Evolutionary conservation across 2,888 invertebrate genomes (phyloP), one percentile per base, ranked within the genome.

Genomic region (Platycheirus albimanus): DNA sequence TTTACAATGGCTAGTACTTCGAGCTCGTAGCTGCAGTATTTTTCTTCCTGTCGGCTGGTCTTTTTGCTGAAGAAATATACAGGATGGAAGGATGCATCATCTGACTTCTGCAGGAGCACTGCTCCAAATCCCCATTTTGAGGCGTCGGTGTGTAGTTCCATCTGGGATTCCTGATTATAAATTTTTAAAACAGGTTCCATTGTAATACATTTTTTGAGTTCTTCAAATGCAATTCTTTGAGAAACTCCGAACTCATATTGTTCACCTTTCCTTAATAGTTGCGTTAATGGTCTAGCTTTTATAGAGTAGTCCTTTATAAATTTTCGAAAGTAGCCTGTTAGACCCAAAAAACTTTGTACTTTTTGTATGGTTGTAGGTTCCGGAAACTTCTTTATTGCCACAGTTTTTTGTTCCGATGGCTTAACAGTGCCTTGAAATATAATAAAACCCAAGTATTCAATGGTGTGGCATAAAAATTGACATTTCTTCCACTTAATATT

Each of bases 181-280:
- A 74, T 43, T 30, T 28, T 38, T 10, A 78, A 38, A n/a, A 64
- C 61, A 10, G 77, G 83, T 36, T 72, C 66, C 1, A 47, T 64
- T 0, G 86, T 67, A 72, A 84, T 87, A 20, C 69, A 54, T 20
- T 72, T 41, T 0, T 86, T 80, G 49, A 87, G 86, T 36, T 85
- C 84, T 11, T 86, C 28, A 45, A 87, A 87, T 52, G 85, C 85
- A 2, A 85, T 75, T 33, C 86, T 86, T 3, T 85, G 64, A 17
- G 43, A 43, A 8, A 17, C 0, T 0, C 17, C 15, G 3, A 43
- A 17, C 3, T 43, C 17, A 3, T 17, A 43, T 43, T 15, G 43
- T 43, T 43, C 43, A 43, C 17, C 17, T 8, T 43, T 43, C 3
- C 13, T 24, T 24, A 13, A n/a, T 24, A 47, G 20, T n/a, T 47